Evolutionary conservation across 2,888 invertebrate genomes (phyloP).

Genomic region (Dione juno): DNA sequence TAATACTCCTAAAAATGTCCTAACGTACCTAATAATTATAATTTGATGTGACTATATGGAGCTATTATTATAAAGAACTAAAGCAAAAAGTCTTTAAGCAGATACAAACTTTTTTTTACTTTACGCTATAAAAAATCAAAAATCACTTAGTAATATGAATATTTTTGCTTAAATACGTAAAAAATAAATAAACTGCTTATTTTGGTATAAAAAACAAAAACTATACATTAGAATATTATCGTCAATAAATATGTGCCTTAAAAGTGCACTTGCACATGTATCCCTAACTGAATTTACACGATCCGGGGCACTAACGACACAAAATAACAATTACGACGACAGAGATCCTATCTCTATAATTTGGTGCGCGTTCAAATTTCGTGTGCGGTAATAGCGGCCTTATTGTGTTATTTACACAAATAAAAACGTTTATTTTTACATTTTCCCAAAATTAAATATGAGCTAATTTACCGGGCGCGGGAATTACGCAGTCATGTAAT

Average conservation of each 20-base stretch:
- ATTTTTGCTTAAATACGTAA: background rate
- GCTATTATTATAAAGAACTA: slow-evolving; percentile 20
- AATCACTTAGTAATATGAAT: too few relatives aligned
- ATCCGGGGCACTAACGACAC: slow-evolving; percentile 76
- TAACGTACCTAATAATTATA: background rate
- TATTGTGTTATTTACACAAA: slow-evolving; percentile 84
- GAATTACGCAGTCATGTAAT: slow-evolving; percentile 74
- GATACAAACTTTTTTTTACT: too few relatives aligned
- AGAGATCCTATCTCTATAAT: slow-evolving; percentile 80
- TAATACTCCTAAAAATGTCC: background rate
- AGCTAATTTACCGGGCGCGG: slow-evolving; percentile 71
- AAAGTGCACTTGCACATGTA: slow-evolving; percentile 32
- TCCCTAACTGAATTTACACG: slow-evolving; percentile 82
- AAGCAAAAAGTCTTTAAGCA: too few relatives aligned
- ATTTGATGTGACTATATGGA: slow-evolving; percentile 4
- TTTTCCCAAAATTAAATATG: slow-evolving; percentile 84
- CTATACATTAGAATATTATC: background rate
- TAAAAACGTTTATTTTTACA: slow-evolving; percentile 84
- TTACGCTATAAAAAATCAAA: too few relatives aligned
- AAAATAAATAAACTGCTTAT: background rate
- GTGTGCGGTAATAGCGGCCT: slow-evolving; percentile 73
- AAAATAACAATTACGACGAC: slow-evolving; percentile 80
- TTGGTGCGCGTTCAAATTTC: slow-evolving; percentile 72
- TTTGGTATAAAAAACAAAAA: background rate
- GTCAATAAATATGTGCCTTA: background rate